These are phyloP conservation scores for Megaptera novaeangliae DNA, from an alignment of 2,113 vertebrate species.

Conservation along the genomic window DNA sequence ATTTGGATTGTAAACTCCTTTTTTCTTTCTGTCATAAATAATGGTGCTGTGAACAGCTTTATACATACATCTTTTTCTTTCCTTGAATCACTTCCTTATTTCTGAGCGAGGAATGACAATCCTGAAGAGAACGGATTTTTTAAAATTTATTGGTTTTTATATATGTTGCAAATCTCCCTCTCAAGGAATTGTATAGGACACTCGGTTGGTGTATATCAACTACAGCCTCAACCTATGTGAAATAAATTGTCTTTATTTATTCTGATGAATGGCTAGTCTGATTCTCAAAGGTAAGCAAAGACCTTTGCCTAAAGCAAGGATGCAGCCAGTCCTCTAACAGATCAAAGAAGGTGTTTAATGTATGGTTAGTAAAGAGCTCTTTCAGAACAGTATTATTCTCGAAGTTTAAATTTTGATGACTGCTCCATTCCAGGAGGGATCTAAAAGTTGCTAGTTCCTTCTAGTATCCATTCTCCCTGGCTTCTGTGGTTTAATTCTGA, in stretches of 20 bases:
- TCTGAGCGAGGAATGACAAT: background rate
- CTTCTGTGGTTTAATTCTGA: background rate
- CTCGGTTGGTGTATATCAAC: background rate
- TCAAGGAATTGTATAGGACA: background rate
- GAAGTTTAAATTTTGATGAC: background rate
- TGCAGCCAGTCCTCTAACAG: background rate
- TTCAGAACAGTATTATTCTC: background rate
- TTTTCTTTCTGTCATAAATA: background rate
- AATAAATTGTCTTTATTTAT: slow-evolving; percentile 31
- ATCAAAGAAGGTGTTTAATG: background rate
- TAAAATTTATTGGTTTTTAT: background rate
- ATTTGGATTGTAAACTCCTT: background rate
- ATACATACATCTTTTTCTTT: background rate
- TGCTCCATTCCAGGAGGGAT: background rate
- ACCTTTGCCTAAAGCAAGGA: background rate
- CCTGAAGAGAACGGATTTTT: background rate
- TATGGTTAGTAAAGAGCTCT: background rate
- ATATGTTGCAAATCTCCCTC: background rate
- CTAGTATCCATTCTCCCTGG: background rate
- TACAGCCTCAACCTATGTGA: background rate
- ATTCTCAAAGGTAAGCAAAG: slow-evolving; percentile 11
- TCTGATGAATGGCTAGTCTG: background rate
- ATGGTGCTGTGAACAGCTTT: background rate
- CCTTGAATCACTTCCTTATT: background rate
- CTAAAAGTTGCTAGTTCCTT: background rate